Evolutionary conservation across 2,113 vertebrate genomes (phyloP).

Genomic region (Oncorhynchus nerka): DNA sequence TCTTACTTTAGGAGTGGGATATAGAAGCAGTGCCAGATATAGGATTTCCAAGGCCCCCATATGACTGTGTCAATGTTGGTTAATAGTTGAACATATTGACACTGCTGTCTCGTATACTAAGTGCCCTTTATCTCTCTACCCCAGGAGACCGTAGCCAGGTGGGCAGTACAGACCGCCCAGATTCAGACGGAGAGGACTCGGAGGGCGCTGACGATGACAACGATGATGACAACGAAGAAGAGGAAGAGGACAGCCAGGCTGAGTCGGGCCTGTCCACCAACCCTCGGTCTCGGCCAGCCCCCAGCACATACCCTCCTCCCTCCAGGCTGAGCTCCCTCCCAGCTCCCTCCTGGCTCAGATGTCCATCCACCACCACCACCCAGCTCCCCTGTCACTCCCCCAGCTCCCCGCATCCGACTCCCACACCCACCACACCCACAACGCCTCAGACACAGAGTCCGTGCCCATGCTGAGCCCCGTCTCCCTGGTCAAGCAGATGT

Average conservation of each 20-base stretch:
- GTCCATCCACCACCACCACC: constrained; percentile 74
- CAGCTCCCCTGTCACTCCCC: constrained; percentile 35
- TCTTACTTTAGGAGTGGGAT: background rate
- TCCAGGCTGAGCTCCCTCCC: constrained; percentile 81
- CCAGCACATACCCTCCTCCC: constrained; percentile 81
- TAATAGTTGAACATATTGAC: background rate
- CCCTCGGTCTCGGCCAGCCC: constrained; percentile 90
- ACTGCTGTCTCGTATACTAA: background rate
- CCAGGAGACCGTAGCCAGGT: constrained; percentile 86
- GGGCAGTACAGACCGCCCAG: constrained; percentile 77
- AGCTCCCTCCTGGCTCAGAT: constrained; percentile 90
- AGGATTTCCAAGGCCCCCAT: background rate
- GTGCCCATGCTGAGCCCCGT: constrained; percentile 56
- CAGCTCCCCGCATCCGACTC: constrained; percentile 39
- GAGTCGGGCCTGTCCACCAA: constrained; percentile 87
- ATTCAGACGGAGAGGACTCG: constrained; percentile 91
- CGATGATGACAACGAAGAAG: constrained; percentile 87
- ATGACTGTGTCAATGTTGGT: background rate
- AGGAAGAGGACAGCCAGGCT: constrained; percentile 92
- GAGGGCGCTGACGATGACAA: constrained; percentile 89
- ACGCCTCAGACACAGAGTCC: constrained; percentile 33
- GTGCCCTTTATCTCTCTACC: constrained; percentile 10
- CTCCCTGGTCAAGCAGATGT: constrained; percentile 80
- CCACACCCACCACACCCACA: constrained; percentile 20
- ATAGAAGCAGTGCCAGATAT: background rate